Conservation (phyloP, 2,113 vertebrate species). For the crab-eating macaque (Macaca fascicularis) region DNA sequence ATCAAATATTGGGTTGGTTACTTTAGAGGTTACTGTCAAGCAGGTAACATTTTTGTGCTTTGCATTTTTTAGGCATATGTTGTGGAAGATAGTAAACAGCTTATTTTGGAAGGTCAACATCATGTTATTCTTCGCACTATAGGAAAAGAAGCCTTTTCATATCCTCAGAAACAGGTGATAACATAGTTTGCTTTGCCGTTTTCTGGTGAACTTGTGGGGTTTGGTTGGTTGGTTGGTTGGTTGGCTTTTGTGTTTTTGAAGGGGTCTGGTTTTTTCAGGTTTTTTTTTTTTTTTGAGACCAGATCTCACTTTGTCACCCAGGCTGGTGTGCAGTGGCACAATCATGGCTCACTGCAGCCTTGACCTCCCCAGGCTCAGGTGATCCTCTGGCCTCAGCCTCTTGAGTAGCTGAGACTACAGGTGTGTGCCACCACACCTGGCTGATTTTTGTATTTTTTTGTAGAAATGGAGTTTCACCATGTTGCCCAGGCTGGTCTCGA, state of each 20-base stretch:
- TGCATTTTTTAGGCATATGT: slow-evolving; percentile 91
- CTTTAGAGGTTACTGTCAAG: background rate
- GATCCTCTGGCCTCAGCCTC: no score
- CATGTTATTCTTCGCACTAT: slow-evolving; percentile 92
- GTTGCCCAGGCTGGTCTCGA: no score
- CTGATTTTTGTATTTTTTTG: no score
- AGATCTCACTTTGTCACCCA: no score
- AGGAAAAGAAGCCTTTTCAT: slow-evolving; percentile 93
- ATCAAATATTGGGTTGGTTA: background rate
- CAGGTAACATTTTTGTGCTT: slow-evolving; percentile 32
- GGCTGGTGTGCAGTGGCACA: no score
- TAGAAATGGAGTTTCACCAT: no score
- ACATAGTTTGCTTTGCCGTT: background rate
- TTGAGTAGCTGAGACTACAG: no score
- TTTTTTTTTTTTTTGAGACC: background rate
- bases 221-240: background rate
- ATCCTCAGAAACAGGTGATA: slow-evolving; percentile 93
- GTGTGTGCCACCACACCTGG: no score
- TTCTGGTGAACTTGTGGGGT: background rate
- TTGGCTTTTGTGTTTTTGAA: background rate
- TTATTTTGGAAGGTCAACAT: slow-evolving; percentile 97
- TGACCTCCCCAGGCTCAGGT: no score
- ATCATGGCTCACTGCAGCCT: no score
- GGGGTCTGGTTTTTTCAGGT: background rate
- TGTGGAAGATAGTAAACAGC: slow-evolving; percentile 96